Base-by-base conservation (phyloP, 2,113 vertebrate genomes). In the Zosterops lateralis region DNA sequence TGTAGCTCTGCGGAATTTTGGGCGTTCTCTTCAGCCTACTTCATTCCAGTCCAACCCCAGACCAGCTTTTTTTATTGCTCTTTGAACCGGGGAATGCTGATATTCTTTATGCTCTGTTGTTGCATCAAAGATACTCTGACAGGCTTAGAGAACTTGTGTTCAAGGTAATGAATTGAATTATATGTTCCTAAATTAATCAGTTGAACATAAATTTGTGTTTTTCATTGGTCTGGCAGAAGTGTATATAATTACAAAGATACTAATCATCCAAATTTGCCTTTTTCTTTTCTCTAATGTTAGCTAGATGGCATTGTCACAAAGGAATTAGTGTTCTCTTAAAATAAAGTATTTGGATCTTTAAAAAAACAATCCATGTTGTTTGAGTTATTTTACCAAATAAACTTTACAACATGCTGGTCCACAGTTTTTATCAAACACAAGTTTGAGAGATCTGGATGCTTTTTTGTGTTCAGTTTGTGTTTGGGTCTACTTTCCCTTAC, bases 31-130 rank as follows among this genome's bases (percentile, higher is more conserved):
- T 98, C 93, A 98, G 95, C 92, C 98, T 99, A 4, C 98, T 99
- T 45, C 98, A 98, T 96, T 98, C 97, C 92, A 98, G 98, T 66
- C 98, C 97, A n/a, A 97, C 97, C 29, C 97, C 98, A 62, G 99
- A 99, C 89, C 99, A 99, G 73, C 98, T 99, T 95, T 99, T 99
- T 95, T 97, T 99, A 95, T 96, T 99, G 67, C 98, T 99, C 64
- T 99, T 99, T 94, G 99, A 99, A 94, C 98, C 99, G 10, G 98
- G 98, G 17, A 98, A 98, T 13, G 99, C 98, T 62, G 99, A 99
- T 94, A 99, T 99, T 95, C 98, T 99, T 95, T 99, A 99, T 61
- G 97, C 98, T 53, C 97, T 99, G 53, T 97, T 99, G 66, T 78
- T 99, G 92, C 99, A 99, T 92, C 98, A 98, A 91, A 99, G 99